phyloP scores from a whole-genome alignment of 2,888 invertebrate genomes.

The Drosophila atripex region DNA sequence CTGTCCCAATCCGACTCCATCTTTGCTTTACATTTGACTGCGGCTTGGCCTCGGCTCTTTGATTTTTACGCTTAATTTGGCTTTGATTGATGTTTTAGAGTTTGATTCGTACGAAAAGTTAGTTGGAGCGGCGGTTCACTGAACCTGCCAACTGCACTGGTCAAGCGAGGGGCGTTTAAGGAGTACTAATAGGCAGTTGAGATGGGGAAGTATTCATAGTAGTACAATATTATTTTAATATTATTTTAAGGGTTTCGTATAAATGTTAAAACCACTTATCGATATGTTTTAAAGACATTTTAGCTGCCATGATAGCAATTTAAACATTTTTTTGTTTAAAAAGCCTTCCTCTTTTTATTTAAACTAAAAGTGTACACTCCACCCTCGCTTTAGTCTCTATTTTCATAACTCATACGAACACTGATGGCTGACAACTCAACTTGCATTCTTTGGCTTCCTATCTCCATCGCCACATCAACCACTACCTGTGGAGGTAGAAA shows the following conservation, averaged over 20 bases:
- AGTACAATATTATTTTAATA: too few species aligned
- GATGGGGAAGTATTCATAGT: too few species aligned
- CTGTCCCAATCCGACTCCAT: constrained; percentile 2
- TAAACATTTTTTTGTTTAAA: too few species aligned
- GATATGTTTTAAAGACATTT: too few species aligned
- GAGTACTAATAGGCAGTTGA: neutral
- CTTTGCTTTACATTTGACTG: constrained; percentile 61
- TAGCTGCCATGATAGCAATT: too few species aligned
- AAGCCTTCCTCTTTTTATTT: too few species aligned
- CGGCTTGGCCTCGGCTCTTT: constrained; percentile 58
- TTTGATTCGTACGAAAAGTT: constrained; percentile 36
- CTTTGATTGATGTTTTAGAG: constrained; percentile 74
- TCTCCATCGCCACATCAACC: constrained; percentile 19
- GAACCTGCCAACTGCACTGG: constrained; percentile 37
- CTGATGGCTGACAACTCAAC: constrained; percentile 51
- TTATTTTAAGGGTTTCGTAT: too few species aligned
- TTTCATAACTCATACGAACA: constrained; percentile 50
- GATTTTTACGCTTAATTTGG: constrained; percentile 75
- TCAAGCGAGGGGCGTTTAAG: constrained; percentile 24
- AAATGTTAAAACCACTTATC: too few species aligned
- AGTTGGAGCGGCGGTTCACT: constrained; percentile 36
- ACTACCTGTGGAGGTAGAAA: constrained; percentile 26
- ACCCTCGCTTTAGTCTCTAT: constrained; percentile 28
- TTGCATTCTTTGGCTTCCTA: constrained; percentile 42
- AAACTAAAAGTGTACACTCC: too few species aligned